phyloP scores from a whole-genome alignment of 2,113 vertebrate genomes.

The Alouatta palliata region DNA sequence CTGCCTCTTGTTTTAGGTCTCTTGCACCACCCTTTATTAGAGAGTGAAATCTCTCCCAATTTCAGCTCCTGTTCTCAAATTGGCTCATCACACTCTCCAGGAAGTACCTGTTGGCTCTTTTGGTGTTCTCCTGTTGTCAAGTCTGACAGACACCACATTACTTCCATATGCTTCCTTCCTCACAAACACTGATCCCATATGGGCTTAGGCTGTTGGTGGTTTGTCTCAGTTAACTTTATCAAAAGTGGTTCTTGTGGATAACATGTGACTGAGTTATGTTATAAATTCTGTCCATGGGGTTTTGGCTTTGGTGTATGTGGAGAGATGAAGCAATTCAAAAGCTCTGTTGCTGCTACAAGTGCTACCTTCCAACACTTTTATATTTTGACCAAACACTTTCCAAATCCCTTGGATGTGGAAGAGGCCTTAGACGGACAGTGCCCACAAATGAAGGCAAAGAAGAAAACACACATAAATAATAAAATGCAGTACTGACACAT shows the following conservation, averaged over 20 bases:
- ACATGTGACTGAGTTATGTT: not conserved
- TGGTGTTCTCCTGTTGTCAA: not conserved
- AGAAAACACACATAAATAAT: not conserved
- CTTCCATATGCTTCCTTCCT: not conserved
- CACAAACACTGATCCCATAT: not conserved
- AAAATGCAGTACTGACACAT: not conserved
- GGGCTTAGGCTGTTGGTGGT: not conserved
- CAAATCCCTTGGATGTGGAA: not conserved
- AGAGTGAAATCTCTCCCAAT: not conserved
- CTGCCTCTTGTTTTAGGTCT: not conserved
- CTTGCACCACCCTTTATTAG: not conserved
- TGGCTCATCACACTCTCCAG: not conserved
- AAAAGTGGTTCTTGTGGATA: not conserved
- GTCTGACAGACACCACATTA: not conserved
- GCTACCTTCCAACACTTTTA: not conserved
- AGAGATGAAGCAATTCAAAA: not conserved
- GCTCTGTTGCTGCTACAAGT: not conserved
- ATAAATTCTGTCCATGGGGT: not conserved
- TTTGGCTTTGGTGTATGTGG: not conserved
- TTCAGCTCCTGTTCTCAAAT: not conserved
- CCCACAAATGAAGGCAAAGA: not conserved
- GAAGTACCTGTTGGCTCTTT: not conserved
- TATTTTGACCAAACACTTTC: constrained; percentile 36
- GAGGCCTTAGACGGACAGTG: not conserved
- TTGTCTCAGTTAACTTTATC: not conserved